These are phyloP conservation scores for Drosophila percnosoma DNA, from an alignment of 2,888 invertebrate species.

Conservation along the genomic window DNA sequence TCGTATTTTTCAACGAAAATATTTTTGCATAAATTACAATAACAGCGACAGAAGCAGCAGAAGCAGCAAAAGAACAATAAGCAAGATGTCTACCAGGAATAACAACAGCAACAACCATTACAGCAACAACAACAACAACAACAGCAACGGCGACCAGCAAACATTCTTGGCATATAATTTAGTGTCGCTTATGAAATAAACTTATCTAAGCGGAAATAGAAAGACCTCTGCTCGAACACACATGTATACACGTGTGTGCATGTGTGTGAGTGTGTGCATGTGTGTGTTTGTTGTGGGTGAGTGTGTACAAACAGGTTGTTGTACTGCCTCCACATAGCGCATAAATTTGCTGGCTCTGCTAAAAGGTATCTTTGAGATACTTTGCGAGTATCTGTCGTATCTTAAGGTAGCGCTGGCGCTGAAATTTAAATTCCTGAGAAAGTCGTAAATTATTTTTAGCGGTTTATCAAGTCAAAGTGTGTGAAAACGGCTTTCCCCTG, in stretches of 20 bases:
- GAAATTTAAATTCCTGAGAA: slow-evolving; percentile 77
- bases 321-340: slow-evolving; percentile 46
- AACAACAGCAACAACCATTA: slow-evolving; percentile 25
- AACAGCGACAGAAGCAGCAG: slow-evolving; percentile 59
- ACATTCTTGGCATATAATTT: slow-evolving; percentile 80
- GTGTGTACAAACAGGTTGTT: slow-evolving; percentile 68
- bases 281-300: slow-evolving; percentile 37
- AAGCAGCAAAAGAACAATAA: slow-evolving; percentile 62
- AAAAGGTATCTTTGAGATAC: slow-evolving; percentile 52
- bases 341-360: slow-evolving; percentile 62
- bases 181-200: slow-evolving; percentile 82
- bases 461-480: slow-evolving; percentile 72
- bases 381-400: slow-evolving; percentile 47
- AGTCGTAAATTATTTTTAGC: slow-evolving; percentile 80
- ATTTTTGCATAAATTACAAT: slow-evolving; percentile 80
- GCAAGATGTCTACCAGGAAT: slow-evolving; percentile 75
- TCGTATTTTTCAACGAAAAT: slow-evolving; percentile 75
- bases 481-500: slow-evolving; percentile 45
- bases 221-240: slow-evolving; percentile 31
- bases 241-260: neutral
- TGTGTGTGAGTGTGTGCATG: slow-evolving; percentile 12
- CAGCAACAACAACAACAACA: slow-evolving; percentile 11
- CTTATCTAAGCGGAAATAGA: slow-evolving; percentile 81
- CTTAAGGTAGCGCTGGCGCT: slow-evolving; percentile 61
- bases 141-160: slow-evolving; percentile 40